Evolutionary conservation across 1,140 invertebrate species (phyloP).

Genomic region (Apocrypta bakeri): DNA sequence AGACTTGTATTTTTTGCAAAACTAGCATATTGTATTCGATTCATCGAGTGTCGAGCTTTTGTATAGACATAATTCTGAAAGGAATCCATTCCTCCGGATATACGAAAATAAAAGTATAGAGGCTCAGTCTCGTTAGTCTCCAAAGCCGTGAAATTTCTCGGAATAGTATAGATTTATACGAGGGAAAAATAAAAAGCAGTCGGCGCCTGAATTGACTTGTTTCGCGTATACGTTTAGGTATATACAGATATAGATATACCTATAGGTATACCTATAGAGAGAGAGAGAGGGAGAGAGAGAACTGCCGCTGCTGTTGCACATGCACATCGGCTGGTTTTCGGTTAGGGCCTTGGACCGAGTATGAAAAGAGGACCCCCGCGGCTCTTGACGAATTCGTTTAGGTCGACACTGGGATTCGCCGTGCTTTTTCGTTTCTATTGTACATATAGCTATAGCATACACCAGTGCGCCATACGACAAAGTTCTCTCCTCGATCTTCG

Average conservation of each 20-base stretch:
- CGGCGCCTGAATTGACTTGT: slow-evolving; percentile 30
- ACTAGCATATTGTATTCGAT: too few relatives aligned
- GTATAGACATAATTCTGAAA: neutral
- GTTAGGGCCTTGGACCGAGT: slow-evolving; percentile 41
- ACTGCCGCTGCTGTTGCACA: neutral
- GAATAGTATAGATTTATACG: neutral
- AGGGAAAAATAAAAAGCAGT: slow-evolving; percentile 20
- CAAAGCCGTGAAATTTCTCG: neutral
- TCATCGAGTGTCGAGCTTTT: neutral
- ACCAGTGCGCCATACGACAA: neutral
- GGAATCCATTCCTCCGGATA: too few relatives aligned
- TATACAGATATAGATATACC: neutral
- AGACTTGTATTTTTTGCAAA: neutral
- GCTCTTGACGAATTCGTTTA: slow-evolving; percentile 67
- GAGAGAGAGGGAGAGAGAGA: slow-evolving; percentile 7
- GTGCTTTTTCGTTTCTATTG: slow-evolving; percentile 62
- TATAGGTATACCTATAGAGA: too few relatives aligned
- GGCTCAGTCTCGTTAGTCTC: slow-evolving; percentile 13
- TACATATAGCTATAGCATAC: neutral
- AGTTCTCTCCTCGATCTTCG: neutral
- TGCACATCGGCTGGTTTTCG: neutral
- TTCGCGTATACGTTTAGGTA: neutral
- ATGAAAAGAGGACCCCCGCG: slow-evolving; percentile 55
- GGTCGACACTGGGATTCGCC: slow-evolving; percentile 65
- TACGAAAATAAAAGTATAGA: neutral